Evolutionary conservation across 2,888 invertebrate genomes (phyloP).

Genomic region (Acleris sparsana): DNA sequence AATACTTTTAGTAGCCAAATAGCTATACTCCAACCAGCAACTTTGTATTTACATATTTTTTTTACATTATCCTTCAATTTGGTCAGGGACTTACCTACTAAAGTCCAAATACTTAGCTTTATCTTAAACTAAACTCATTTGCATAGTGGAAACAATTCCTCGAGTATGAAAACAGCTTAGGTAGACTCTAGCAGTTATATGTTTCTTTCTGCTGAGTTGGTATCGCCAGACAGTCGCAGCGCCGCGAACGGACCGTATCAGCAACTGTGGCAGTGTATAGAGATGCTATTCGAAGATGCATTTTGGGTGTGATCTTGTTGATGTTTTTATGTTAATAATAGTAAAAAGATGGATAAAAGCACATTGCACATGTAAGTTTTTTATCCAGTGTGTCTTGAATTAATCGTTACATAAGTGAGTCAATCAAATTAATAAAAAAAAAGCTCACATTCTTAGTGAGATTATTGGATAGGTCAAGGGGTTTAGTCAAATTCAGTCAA

Average conservation of each 20-base stretch:
- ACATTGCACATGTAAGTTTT: too few species aligned
- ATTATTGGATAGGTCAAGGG: too few species aligned
- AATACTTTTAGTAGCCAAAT: too few species aligned
- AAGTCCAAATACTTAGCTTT: neutral
- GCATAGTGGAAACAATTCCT: constrained; percentile 25
- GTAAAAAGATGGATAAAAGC: neutral
- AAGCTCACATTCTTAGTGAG: too few species aligned
- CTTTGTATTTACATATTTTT: too few species aligned
- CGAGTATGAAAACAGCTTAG: constrained; percentile 42
- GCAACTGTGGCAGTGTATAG: constrained; percentile 60
- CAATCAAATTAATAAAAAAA: too few species aligned
- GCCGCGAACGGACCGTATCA: constrained; percentile 75
- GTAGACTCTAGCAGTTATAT: constrained; percentile 59
- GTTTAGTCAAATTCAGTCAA: too few species aligned
- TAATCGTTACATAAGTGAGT: too few species aligned
- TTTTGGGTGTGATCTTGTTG: neutral
- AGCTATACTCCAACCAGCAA: too few species aligned
- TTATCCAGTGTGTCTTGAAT: too few species aligned
- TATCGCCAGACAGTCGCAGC: constrained; percentile 73
- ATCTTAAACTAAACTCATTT: constrained; percentile 1
- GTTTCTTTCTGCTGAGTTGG: constrained; percentile 81
- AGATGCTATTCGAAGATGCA: constrained; percentile 49
- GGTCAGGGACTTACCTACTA: too few species aligned
- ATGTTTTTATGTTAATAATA: neutral
- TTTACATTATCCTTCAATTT: too few species aligned